phyloP scores from a whole-genome alignment of 1,140 invertebrate genomes.

The Drosophila saltans region DNA sequence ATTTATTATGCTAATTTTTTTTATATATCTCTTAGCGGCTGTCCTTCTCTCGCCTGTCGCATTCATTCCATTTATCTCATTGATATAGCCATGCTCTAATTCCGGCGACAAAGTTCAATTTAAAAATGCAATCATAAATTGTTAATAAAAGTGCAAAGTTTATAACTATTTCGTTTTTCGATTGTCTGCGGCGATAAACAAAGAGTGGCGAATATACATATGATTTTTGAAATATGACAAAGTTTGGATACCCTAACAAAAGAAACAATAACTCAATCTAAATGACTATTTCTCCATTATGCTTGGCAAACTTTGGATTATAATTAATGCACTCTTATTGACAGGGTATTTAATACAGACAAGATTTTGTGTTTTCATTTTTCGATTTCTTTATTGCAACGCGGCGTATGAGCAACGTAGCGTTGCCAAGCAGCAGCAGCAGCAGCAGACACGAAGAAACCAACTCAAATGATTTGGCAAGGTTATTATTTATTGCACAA shows the following conservation, averaged over 20 bases:
- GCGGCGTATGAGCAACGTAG: constrained; percentile 27
- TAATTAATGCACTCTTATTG: constrained; percentile 5
- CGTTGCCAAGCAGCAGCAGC: constrained; percentile 47
- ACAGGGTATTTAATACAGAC: constrained; percentile 25
- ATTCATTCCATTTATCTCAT: background rate
- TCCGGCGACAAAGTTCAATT: constrained; percentile 49
- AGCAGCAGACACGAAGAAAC: constrained; percentile 43
- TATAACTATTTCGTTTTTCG: constrained; percentile 44
- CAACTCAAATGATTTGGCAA: constrained; percentile 73
- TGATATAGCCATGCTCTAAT: constrained; percentile 52
- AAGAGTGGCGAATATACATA: background rate
- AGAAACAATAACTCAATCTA: too few species aligned
- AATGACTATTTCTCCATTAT: too few species aligned
- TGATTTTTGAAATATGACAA: background rate
- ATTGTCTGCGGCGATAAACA: constrained; percentile 10
- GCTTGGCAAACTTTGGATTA: background rate
- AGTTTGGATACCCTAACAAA: background rate
- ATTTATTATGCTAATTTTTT: constrained; percentile 62
- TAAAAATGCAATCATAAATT: constrained; percentile 49
- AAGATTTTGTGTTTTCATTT: constrained; percentile 36
- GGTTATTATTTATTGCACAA: constrained; percentile 79
- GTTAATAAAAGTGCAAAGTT: constrained; percentile 53
- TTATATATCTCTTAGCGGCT: background rate
- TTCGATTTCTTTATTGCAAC: constrained; percentile 13
- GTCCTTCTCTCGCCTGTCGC: background rate